Percentiles rank a stretch among this genome's conserved stretches.
Conservation (phyloP, 2,888 invertebrate genomes). For the Hyalella azteca region DNA sequence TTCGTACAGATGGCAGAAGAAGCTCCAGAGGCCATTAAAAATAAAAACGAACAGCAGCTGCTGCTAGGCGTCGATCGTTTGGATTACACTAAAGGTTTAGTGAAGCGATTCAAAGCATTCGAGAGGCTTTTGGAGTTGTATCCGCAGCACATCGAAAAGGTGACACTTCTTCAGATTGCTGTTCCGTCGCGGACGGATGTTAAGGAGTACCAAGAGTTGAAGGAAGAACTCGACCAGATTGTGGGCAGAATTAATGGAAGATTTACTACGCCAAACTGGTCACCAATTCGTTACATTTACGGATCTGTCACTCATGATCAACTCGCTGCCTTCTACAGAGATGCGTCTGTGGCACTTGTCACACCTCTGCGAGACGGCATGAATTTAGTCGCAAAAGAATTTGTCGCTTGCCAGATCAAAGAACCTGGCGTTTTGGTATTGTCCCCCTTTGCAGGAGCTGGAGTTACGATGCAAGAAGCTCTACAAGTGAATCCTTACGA, state of each 20-base stretch:
- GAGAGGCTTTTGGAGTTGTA: slow-evolving; percentile 80
- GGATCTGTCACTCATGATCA: slow-evolving; percentile 64
- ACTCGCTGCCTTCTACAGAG: slow-evolving; percentile 64
- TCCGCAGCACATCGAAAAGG: slow-evolving; percentile 83
- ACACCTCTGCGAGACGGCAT: slow-evolving; percentile 65
- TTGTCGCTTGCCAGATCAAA: slow-evolving; percentile 64
- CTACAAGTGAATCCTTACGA: slow-evolving; percentile 65
- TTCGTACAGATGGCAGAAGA: slow-evolving; percentile 63
- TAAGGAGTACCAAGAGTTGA: slow-evolving; percentile 64
- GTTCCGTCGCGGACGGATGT: slow-evolving; percentile 65
- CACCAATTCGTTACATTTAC: slow-evolving; percentile 65
- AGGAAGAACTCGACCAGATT: slow-evolving; percentile 64
- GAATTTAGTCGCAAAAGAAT: slow-evolving; percentile 66
- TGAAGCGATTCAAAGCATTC: slow-evolving; percentile 81
- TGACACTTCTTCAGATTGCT: slow-evolving; percentile 74
- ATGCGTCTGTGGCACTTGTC: slow-evolving; percentile 64
- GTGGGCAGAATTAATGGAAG: slow-evolving; percentile 64
- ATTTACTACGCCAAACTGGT: slow-evolving; percentile 65
- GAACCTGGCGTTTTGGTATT: slow-evolving; percentile 64
- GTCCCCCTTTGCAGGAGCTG: slow-evolving; percentile 65
- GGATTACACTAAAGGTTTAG: slow-evolving; percentile 91
- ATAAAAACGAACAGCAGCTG: slow-evolving; percentile 66
- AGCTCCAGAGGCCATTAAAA: slow-evolving; percentile 61
- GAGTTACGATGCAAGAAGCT: slow-evolving; percentile 64
- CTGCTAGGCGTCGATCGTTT: slow-evolving; percentile 88